Conservation (phyloP, 2,888 invertebrate genomes). For the Diarsia dahlii region DNA sequence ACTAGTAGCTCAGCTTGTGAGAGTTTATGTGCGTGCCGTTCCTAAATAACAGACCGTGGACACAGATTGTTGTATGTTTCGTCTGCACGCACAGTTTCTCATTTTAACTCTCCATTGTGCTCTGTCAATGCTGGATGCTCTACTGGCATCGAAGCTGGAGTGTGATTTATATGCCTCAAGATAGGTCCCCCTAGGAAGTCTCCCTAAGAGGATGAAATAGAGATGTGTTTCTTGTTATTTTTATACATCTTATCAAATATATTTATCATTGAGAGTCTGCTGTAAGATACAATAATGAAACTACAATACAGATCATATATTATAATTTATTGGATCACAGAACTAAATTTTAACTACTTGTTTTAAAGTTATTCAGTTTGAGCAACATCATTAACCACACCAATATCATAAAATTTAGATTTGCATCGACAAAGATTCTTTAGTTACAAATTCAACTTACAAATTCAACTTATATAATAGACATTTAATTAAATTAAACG, state of each 20-base stretch:
- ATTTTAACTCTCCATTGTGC: too few relatives aligned
- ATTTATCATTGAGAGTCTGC: not conserved
- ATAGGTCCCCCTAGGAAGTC: too few relatives aligned
- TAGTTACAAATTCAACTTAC: conserved; percentile 62
- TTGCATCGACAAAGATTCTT: conserved; percentile 68
- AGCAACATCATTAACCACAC: conserved; percentile 87
- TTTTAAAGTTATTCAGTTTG: conserved; percentile 87
- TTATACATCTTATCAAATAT: too few relatives aligned
- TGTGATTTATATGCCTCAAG: too few relatives aligned
- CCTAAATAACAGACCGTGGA: not conserved
- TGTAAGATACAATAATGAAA: conserved; percentile 65
- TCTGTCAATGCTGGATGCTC: too few relatives aligned
- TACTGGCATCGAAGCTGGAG: too few relatives aligned
- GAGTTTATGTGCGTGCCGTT: too few relatives aligned
- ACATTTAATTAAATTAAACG: conserved; percentile 61
- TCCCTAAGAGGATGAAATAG: too few relatives aligned
- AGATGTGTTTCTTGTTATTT: too few relatives aligned
- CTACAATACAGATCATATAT: conserved; percentile 77
- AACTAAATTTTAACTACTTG: conserved; percentile 87
- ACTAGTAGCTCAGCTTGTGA: not conserved
- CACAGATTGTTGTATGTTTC: not conserved
- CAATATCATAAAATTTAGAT: conserved; percentile 73
- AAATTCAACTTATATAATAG: conserved; percentile 60
- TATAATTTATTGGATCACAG: conserved; percentile 87
- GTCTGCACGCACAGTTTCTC: too few relatives aligned